These are phyloP conservation scores for Alligator sinensis DNA, from an alignment of 2,113 vertebrate species.

Conservation along the genomic window DNA sequence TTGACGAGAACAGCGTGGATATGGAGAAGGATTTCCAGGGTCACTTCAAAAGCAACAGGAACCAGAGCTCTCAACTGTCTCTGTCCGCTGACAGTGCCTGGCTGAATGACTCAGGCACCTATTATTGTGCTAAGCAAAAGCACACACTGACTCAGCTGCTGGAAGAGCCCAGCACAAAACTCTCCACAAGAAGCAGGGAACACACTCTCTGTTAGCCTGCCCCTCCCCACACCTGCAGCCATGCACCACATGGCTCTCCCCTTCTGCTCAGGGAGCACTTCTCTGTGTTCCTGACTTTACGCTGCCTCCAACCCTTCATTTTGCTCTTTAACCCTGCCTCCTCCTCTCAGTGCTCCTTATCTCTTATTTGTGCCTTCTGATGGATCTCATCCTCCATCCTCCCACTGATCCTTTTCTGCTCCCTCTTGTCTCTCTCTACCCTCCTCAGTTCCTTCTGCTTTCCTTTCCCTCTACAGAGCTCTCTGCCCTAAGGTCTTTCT, in stretches of 20 bases:
- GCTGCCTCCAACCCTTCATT: background rate
- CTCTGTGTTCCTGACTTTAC: background rate
- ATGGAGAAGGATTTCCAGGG: background rate
- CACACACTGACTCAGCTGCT: background rate
- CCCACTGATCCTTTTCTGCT: background rate
- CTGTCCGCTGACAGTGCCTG: background rate
- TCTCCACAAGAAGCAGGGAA: background rate
- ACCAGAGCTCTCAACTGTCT: background rate
- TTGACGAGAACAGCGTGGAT: rapidly evolving
- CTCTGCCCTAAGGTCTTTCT: no score
- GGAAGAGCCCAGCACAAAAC: background rate
- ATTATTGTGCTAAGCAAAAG: background rate
- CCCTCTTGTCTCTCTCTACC: background rate
- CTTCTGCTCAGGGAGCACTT: background rate
- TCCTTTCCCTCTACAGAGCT: background rate
- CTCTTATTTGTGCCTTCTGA: background rate
- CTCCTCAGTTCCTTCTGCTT: background rate
- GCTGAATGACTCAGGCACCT: background rate
- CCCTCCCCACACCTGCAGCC: background rate
- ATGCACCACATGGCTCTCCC: background rate
- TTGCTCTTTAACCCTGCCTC: background rate
- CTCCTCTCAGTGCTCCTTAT: background rate
- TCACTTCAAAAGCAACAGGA: background rate
- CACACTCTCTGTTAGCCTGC: background rate
- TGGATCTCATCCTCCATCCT: background rate